These are phyloP conservation scores for Odobenus rosmarus DNA, from an alignment of 2,113 vertebrate genomes.

Conservation along the genomic window DNA sequence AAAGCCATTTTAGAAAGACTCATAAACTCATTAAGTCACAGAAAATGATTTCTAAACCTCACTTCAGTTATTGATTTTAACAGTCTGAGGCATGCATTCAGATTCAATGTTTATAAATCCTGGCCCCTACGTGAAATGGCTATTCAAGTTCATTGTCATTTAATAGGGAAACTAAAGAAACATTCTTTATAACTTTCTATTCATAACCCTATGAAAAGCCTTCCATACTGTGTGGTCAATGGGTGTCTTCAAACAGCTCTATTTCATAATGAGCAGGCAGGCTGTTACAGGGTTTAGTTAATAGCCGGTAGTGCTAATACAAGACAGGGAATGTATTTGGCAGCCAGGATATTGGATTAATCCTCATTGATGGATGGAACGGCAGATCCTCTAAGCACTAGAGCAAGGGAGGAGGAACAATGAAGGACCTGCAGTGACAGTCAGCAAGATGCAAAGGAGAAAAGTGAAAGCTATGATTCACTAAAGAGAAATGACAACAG, in stretches of 20 bases:
- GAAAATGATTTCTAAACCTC: constrained; percentile 52
- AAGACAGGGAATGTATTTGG: not conserved
- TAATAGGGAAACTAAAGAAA: not conserved
- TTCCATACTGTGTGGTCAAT: not conserved
- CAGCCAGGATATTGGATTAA: not conserved
- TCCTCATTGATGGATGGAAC: not conserved
- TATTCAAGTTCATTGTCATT: not conserved
- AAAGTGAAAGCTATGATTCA: not conserved
- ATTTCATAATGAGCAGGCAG: not conserved
- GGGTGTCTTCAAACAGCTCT: not conserved
- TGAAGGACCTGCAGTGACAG: not conserved
- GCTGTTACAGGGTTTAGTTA: constrained; percentile 11
- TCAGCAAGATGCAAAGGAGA: not conserved
- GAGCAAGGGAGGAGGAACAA: not conserved
- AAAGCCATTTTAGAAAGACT: constrained; percentile 40
- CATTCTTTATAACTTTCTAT: not conserved
- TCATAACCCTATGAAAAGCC: not conserved
- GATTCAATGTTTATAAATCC: not conserved
- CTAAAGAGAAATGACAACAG: not conserved
- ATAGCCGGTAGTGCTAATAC: not conserved
- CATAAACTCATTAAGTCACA: not conserved
- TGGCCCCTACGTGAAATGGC: not conserved
- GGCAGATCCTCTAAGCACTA: not conserved
- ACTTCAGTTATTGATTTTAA: constrained; percentile 35
- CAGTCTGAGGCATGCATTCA: not conserved